Percentiles rank a stretch among this genome's conserved stretches.
phyloP scores from a whole-genome alignment of 2,888 invertebrate genomes.

The Carpatolechia fugitivella region DNA sequence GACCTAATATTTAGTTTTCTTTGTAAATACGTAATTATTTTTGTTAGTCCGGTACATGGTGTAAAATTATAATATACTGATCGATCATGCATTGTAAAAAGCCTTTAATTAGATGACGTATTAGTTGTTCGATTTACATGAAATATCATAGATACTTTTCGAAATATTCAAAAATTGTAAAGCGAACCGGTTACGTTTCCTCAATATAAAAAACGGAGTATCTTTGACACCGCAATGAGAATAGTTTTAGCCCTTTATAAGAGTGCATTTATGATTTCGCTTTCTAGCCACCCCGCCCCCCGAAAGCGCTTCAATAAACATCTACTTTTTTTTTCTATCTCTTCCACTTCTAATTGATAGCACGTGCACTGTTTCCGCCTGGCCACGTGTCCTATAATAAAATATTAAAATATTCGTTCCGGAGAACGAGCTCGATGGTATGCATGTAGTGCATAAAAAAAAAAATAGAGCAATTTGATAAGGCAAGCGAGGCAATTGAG shows the following conservation, averaged over 20 bases:
- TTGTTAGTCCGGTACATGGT: too few relatives aligned
- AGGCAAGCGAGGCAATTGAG: conserved; percentile 54
- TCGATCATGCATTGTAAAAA: too few relatives aligned
- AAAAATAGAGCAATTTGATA: conserved; percentile 50
- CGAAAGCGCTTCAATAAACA: conserved; percentile 45
- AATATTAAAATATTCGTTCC: conserved; percentile 70
- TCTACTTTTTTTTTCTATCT: conserved; percentile 44
- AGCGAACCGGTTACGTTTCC: too few relatives aligned
- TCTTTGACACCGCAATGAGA: too few relatives aligned
- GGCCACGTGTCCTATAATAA: conserved; percentile 63
- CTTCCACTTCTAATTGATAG: conserved; percentile 68
- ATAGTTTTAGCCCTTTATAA: background rate
- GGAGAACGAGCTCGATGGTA: conserved; percentile 38
- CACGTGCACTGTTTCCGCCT: conserved; percentile 71
- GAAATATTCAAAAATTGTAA: too few relatives aligned
- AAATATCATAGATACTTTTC: too few relatives aligned
- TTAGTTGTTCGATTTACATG: too few relatives aligned
- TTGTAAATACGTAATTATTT: too few relatives aligned
- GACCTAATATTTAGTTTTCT: too few relatives aligned
- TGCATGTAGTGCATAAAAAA: conserved; percentile 36
- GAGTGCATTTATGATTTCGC: conserved; percentile 28
- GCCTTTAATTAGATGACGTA: too few relatives aligned
- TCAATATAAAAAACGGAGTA: too few relatives aligned
- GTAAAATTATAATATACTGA: too few relatives aligned
- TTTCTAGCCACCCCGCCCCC: conserved; percentile 45